phyloP scores from a whole-genome alignment of 2,888 invertebrate species.

The Lacanobia wlatinum region DNA sequence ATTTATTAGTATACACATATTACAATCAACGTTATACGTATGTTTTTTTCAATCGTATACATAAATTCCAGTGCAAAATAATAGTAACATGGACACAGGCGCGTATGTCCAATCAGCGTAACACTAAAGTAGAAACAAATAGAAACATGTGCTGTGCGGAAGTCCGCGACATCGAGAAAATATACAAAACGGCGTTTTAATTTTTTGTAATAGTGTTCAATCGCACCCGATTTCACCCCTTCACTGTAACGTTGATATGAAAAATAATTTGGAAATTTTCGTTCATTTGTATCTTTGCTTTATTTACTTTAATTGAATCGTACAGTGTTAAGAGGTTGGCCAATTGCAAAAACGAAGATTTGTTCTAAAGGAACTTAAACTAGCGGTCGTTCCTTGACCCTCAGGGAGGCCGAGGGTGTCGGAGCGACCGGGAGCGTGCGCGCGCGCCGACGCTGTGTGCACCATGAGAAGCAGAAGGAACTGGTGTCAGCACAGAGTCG shows the following conservation, averaged over 20 bases:
- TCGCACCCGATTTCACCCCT: constrained; percentile 89
- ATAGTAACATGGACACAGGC: constrained; percentile 82
- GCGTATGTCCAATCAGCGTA: constrained; percentile 78
- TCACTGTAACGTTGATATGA: constrained; percentile 85
- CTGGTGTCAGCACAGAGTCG: constrained; percentile 48
- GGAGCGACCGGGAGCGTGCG: constrained; percentile 73
- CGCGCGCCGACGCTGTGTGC: constrained; percentile 56
- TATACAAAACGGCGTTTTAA: constrained; percentile 64
- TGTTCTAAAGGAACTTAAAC: constrained; percentile 88
- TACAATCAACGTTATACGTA: constrained; percentile 90
- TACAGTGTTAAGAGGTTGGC: constrained; percentile 91
- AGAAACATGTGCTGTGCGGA: constrained; percentile 60
- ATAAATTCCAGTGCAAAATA: constrained; percentile 89
- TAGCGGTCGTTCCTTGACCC: constrained; percentile 79
- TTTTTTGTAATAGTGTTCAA: constrained; percentile 64
- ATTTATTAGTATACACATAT: constrained; percentile 90
- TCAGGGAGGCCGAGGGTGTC: constrained; percentile 70
- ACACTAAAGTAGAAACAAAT: constrained; percentile 71
- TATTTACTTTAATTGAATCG: constrained; percentile 79
- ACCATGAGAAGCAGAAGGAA: constrained; percentile 51
- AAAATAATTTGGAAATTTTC: constrained; percentile 73
- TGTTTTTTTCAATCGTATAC: constrained; percentile 90
- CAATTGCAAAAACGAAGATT: constrained; percentile 92
- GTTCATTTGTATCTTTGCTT: constrained; percentile 69
- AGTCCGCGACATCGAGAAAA: constrained; percentile 56